phyloP scores from a whole-genome alignment of 2,888 invertebrate species.

The Plutella xylostella region DNA sequence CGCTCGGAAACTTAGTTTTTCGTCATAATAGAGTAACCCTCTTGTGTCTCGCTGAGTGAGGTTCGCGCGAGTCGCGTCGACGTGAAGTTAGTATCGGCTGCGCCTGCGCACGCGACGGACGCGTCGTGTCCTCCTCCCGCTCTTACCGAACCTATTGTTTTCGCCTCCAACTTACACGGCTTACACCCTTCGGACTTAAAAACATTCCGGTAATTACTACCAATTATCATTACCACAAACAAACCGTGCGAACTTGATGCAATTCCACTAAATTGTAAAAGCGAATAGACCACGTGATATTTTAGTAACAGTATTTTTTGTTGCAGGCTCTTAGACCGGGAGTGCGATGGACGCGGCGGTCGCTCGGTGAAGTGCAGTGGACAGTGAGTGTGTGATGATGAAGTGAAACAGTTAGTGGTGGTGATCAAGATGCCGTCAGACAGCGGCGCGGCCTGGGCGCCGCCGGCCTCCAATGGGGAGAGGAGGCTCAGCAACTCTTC shows the following conservation, averaged over 20 bases:
- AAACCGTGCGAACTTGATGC: no score
- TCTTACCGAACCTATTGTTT: no score
- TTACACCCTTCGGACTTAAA: no score
- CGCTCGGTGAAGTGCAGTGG: conserved; percentile 58
- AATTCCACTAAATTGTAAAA: no score
- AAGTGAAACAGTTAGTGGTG: conserved; percentile 45
- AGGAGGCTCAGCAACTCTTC: conserved; percentile 64
- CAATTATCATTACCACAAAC: no score
- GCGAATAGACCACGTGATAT: no score
- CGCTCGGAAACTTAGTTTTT: no score
- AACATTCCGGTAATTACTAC: no score
- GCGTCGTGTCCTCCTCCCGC: no score
- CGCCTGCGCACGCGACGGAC: conserved; percentile 31
- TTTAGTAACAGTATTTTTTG: conserved; percentile 23
- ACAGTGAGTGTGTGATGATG: conserved; percentile 26
- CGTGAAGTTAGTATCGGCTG: conserved; percentile 28
- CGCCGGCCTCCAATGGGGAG: conserved; percentile 58
- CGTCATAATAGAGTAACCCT: no score
- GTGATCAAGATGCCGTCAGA: conserved; percentile 54
- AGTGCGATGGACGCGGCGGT: conserved; percentile 41
- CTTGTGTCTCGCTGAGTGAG: no score
- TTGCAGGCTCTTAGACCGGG: conserved; percentile 40
- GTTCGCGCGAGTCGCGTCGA: neutral
- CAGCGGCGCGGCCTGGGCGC: conserved; percentile 61
- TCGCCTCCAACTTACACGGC: no score